phyloP scores from a whole-genome alignment of 2,113 vertebrate species.

The Oryzias woworae region DNA sequence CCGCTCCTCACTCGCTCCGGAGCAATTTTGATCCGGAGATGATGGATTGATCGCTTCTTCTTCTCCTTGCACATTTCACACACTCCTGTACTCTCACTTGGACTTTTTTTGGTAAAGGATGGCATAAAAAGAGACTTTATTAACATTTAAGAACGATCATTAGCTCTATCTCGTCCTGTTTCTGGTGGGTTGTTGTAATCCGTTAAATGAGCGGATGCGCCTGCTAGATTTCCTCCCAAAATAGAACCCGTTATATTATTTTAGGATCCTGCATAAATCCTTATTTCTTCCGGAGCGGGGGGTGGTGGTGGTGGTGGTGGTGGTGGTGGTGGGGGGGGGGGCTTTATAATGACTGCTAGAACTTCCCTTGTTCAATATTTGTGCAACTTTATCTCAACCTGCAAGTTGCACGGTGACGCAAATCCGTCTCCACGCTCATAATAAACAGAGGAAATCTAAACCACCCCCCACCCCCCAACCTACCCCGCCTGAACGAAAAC shows the following conservation, averaged over 20 bases:
- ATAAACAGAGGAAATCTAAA: constrained; percentile 94
- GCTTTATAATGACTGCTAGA: constrained; percentile 93
- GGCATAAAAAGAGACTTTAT: not conserved
- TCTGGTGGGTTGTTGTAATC: constrained; percentile 87
- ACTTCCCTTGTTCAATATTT: constrained; percentile 99
- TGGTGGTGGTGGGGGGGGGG: too few relatives aligned
- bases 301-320: too few relatives aligned
- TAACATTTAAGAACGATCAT: constrained; percentile 20
- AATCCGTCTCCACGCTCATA: constrained; percentile 94
- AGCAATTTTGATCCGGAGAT: constrained; percentile 61
- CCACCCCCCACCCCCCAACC: constrained; percentile 64
- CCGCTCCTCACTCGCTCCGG: constrained; percentile 16
- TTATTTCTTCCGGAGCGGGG: constrained; percentile 98
- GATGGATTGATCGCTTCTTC: constrained; percentile 64
- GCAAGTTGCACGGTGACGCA: constrained; percentile 98
- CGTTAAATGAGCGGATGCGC: constrained; percentile 97
- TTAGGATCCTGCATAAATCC: constrained; percentile 97
- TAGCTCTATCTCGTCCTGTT: constrained; percentile 90
- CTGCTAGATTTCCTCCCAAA: constrained; percentile 89
- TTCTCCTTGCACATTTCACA: constrained; percentile 21
- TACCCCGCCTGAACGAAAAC: constrained; percentile 80
- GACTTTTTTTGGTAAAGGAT: constrained; percentile 8
- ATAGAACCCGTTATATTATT: constrained; percentile 96
- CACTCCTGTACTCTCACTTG: constrained; percentile 7
- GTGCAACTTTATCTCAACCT: constrained; percentile 98